Evolutionary conservation across 2,113 vertebrate genomes (phyloP).

Genomic region (Haliaeetus leucogaster): DNA sequence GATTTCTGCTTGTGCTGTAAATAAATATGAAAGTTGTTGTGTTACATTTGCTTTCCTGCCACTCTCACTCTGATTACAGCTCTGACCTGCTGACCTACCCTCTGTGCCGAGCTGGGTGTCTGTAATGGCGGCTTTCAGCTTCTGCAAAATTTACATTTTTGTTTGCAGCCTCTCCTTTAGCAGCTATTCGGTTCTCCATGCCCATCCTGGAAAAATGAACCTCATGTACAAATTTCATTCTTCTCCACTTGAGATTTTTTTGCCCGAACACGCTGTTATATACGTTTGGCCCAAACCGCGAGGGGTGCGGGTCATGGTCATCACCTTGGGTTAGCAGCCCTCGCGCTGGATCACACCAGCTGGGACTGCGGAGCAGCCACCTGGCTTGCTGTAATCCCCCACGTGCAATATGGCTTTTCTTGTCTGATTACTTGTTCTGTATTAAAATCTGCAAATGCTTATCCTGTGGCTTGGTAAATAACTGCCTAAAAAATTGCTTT

Average conservation of each 20-base stretch:
- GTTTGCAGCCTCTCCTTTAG: background rate
- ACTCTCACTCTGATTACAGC: rapidly evolving
- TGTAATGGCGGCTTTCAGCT: rapidly evolving
- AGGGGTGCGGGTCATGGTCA: rapidly evolving
- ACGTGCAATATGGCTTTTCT: background rate
- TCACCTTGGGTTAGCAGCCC: background rate
- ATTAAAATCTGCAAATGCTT: background rate
- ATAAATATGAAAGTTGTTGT: rapidly evolving
- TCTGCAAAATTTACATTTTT: background rate
- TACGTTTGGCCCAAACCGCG: rapidly evolving
- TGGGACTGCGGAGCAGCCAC: background rate
- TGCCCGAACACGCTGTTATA: rapidly evolving
- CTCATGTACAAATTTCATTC: rapidly evolving
- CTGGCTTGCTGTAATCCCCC: background rate
- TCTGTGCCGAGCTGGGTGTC: rapidly evolving
- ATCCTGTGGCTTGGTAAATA: background rate
- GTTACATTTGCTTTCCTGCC: background rate
- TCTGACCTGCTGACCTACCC: background rate
- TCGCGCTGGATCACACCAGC: background rate
- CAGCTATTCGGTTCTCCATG: rapidly evolving
- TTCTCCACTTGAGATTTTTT: background rate
- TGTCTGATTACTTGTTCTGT: background rate
- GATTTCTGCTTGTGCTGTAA: background rate
- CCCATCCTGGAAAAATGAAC: background rate
- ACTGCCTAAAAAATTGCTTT: background rate